Base-by-base conservation (phyloP, 1,140 invertebrate species). In the Solen grandis region DNA sequence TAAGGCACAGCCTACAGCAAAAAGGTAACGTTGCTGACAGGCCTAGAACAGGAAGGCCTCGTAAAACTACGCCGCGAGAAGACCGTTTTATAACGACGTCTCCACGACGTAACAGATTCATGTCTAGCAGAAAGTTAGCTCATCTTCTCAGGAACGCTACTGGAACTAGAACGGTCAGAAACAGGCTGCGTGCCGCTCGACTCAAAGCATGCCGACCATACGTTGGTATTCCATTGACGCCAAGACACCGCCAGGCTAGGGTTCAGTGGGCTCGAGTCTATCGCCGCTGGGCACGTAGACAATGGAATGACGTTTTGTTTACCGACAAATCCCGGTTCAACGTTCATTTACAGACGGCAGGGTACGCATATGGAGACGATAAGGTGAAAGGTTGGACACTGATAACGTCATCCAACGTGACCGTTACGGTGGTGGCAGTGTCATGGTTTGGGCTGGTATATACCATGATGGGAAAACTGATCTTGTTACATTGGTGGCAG, bases 391-490 rank as follows among this genome's bases (percentile, higher is more conserved):
- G 41, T 46, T 46, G 41, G 41, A 46, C 41, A 46, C 41, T 8
- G 41, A 46, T 46, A 10, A 46, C 41, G 41, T 46, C 41, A 46
- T 46, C 41, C 41, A 46, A 46, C 41, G 19, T 46, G 41, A 46
- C 41, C 41, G 41, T 46, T 46, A 46, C 41, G 59, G 33, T 31
- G 29, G 16, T 62, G 59, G 16, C 29, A 62, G 29, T 62, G 59
- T 62, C 59, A 62, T 62, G 59, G 29, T 62, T 62, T 62, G 16
- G 59, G 59, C 59, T 62, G 22, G 59, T 8, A 62, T 62, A 62
- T 62, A 62, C 59, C 59, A 62, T 62, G 59, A 62, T 62, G 59
- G 59, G 31, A 31, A 62, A 31, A 31, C 59, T 62, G 59, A 62
- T 62, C 59, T 29, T 31, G 41, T 46, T 46, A 46, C 19, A 46